Percentiles rank a stretch among this genome's conserved stretches.
Evolutionary conservation across 2,888 invertebrate genomes (phyloP).

Genomic region (Orthosia cruda): DNA sequence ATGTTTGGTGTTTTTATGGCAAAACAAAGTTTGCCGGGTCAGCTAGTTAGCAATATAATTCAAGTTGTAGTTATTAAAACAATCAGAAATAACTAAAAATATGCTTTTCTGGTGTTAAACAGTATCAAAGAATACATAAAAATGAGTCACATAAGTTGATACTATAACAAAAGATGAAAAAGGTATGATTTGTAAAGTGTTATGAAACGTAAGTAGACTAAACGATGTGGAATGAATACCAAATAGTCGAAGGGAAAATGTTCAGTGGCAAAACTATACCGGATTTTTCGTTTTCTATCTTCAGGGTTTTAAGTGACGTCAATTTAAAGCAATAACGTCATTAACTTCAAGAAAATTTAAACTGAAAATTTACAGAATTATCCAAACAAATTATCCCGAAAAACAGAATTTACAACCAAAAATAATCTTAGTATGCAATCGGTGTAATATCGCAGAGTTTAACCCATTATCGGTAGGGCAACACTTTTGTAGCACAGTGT

Average conservation of each 20-base stretch:
- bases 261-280: not conserved
- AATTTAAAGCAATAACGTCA: conserved; percentile 12
- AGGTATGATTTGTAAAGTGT: too few relatives aligned
- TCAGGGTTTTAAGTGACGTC: not conserved
- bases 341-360: not conserved
- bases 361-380: not conserved
- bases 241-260: not conserved
- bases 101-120: too few relatives aligned
- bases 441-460: conserved; percentile 69
- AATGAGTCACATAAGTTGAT: too few relatives aligned
- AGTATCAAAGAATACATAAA: too few relatives aligned
- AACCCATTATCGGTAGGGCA: conserved; percentile 67
- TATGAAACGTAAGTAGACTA: too few relatives aligned
- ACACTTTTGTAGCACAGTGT: conserved; percentile 65
- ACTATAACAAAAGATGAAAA: too few relatives aligned
- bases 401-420: conserved; percentile 36
- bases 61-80: too few relatives aligned
- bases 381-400: conserved; percentile 25
- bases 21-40: too few relatives aligned
- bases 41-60: too few relatives aligned
- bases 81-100: too few relatives aligned
- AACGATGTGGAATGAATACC: too few relatives aligned
- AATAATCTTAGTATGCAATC: conserved; percentile 64
- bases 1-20: too few relatives aligned
- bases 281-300: not conserved